A percentile compares a stretch with the other conserved stretches of the same genome.
These are phyloP conservation scores for Propsilocerus akamusi DNA, from an alignment of 1,140 invertebrate genomes.

Conservation along the genomic window DNA sequence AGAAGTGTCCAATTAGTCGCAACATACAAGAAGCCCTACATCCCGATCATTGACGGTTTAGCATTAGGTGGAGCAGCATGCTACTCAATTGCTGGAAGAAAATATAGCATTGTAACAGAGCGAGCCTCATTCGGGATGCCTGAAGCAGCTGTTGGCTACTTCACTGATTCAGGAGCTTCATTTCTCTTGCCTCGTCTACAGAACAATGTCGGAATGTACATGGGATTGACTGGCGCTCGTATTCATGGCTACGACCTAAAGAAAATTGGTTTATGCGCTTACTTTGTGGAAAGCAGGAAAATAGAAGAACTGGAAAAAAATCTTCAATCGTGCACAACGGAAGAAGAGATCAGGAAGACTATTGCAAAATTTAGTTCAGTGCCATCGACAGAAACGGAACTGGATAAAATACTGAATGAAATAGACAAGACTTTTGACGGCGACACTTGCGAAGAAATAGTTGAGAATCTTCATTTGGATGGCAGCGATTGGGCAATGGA, in stretches of 20 bases:
- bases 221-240: slow-evolving; percentile 38
- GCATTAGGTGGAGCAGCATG: slow-evolving; percentile 26
- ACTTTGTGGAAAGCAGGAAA: neutral
- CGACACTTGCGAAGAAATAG: slow-evolving; percentile 63
- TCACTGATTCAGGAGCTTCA: slow-evolving; percentile 44
- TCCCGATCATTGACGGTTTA: slow-evolving; percentile 5
- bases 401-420: slow-evolving; percentile 50
- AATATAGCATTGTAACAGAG: slow-evolving; percentile 39
- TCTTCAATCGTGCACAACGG: slow-evolving; percentile 31
- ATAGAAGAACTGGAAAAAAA: neutral
- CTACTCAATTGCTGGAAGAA: slow-evolving; percentile 37
- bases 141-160: slow-evolving; percentile 31
- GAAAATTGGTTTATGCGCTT: slow-evolving; percentile 28
- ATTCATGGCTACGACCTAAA: slow-evolving; percentile 18
- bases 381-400: slow-evolving; percentile 40
- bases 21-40: slow-evolving; percentile 30
- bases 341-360: slow-evolving; percentile 35
- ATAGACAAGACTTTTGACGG: slow-evolving; percentile 70
- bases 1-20: too few species aligned
- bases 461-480: slow-evolving; percentile 52
- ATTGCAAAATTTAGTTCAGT: slow-evolving; percentile 35
- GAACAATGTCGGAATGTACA: slow-evolving; percentile 32
- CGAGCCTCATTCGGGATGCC: slow-evolving; percentile 46
- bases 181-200: slow-evolving; percentile 35
- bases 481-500: slow-evolving; percentile 61